phyloP scores from a whole-genome alignment of 2,888 invertebrate species.

The Acleris cristana region DNA sequence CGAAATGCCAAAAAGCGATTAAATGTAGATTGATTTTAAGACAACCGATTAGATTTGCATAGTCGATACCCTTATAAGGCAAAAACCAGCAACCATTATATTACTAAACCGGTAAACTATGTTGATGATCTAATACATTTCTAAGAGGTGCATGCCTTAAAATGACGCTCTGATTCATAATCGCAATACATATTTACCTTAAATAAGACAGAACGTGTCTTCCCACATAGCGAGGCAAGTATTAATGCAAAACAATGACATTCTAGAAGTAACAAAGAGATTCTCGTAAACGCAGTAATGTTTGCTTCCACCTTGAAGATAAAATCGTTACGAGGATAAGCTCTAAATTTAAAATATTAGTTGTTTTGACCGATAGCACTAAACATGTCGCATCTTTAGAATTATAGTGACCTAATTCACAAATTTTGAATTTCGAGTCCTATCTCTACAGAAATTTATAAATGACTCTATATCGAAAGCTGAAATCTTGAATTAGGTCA shows the following conservation, averaged over 20 bases:
- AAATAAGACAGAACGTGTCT: conserved; percentile 10
- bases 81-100: conserved; percentile 17
- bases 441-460: too few species aligned
- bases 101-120: conserved; percentile 24
- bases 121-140: conserved; percentile 30
- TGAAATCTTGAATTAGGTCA: too few species aligned
- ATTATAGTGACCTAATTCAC: too few species aligned
- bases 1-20: conserved; percentile 22
- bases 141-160: conserved; percentile 16
- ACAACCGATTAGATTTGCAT: conserved; percentile 24
- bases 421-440: too few species aligned
- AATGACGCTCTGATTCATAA: conserved; percentile 20
- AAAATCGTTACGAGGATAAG: conserved; percentile 8
- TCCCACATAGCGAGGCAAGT: neutral
- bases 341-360: neutral
- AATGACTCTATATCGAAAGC: too few species aligned
- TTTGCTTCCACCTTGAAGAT: conserved; percentile 18
- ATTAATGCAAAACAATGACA: conserved; percentile 19
- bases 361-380: too few species aligned
- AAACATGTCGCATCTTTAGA: too few species aligned
- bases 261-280: conserved; percentile 16
- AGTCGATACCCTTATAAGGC: conserved; percentile 31
- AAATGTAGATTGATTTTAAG: neutral
- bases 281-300: conserved; percentile 12
- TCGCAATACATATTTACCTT: conserved; percentile 4